Conservation (phyloP, 2,888 invertebrate genomes). For the Phytoseiulus persimilis region DNA sequence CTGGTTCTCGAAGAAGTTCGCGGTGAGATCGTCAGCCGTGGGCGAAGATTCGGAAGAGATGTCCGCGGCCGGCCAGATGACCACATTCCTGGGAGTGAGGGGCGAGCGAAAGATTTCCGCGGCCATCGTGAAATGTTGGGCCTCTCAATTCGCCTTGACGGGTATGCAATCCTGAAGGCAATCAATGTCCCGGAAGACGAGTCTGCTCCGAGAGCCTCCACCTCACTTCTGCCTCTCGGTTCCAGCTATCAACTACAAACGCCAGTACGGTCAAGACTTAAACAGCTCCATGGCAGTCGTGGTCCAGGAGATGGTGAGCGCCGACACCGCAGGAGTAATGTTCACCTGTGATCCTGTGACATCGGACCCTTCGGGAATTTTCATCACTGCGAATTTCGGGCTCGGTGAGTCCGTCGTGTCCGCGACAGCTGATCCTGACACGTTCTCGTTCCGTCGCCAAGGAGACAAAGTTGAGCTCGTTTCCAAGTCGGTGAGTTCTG, state of each 20-base stretch:
- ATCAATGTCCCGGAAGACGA: too few species aligned
- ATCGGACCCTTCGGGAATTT: constrained; percentile 60
- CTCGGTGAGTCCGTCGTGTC: constrained; percentile 76
- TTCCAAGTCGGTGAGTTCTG: too few species aligned
- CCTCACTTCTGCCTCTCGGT: too few species aligned
- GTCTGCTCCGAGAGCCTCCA: too few species aligned
- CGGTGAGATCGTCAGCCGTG: constrained; percentile 54
- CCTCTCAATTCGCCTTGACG: constrained; percentile 61
- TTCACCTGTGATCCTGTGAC: constrained; percentile 69
- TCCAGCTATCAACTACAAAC: neutral
- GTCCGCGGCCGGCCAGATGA: constrained; percentile 75
- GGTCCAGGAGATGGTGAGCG: constrained; percentile 64
- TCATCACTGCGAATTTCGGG: constrained; percentile 71
- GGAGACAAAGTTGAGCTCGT: too few species aligned
- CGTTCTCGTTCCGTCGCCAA: constrained; percentile 46
- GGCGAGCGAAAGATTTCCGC: constrained; percentile 46
- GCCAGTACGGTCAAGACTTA: constrained; percentile 63
- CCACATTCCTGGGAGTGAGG: constrained; percentile 63
- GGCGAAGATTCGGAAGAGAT: constrained; percentile 70
- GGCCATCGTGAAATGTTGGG: constrained; percentile 67
- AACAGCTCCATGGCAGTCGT: constrained; percentile 66
- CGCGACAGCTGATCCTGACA: constrained; percentile 66
- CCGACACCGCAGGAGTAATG: constrained; percentile 63
- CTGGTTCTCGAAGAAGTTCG: neutral
- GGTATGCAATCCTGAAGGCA: too few species aligned